phyloP scores from a whole-genome alignment of 1,140 invertebrate genomes.

The Aphidius gifuensis region DNA sequence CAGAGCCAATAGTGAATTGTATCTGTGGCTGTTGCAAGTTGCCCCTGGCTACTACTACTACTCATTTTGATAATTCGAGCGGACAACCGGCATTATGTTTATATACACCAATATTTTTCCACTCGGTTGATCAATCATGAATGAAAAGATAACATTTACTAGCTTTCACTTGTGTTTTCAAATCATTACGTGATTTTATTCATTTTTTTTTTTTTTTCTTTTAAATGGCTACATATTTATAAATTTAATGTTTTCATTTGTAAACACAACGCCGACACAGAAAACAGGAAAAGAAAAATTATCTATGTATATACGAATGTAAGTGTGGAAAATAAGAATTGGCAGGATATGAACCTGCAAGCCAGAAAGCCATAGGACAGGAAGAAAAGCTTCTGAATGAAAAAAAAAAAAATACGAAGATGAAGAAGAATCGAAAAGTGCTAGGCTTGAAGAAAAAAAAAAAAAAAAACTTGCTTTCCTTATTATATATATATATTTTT shows the following conservation, averaged over 20 bases:
- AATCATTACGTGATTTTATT: too few species aligned
- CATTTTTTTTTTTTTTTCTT: too few species aligned
- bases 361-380: conserved; percentile 13
- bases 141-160: background rate
- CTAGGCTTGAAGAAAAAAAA: background rate
- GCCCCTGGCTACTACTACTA: background rate
- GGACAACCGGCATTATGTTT: conserved; percentile 20
- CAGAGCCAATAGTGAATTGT: background rate
- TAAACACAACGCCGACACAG: too few species aligned
- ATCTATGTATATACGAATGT: background rate
- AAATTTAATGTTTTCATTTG: too few species aligned
- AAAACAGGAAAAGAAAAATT: conserved; percentile 12
- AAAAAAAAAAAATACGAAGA: background rate
- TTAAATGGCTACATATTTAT: too few species aligned
- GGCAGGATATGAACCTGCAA: background rate
- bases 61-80: conserved; percentile 23
- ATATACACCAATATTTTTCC: conserved; percentile 10
- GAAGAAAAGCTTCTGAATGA: background rate
- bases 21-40: background rate
- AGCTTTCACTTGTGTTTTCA: too few species aligned
- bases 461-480: too few species aligned
- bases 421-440: background rate
- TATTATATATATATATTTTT: too few species aligned
- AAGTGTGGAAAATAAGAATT: too few species aligned
- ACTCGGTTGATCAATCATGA: conserved; percentile 7